Percentiles rank a stretch among this genome's conserved stretches.
These are phyloP conservation scores for Hirudo medicinalis DNA, from an alignment of 1,140 invertebrate species.

Conservation along the genomic window DNA sequence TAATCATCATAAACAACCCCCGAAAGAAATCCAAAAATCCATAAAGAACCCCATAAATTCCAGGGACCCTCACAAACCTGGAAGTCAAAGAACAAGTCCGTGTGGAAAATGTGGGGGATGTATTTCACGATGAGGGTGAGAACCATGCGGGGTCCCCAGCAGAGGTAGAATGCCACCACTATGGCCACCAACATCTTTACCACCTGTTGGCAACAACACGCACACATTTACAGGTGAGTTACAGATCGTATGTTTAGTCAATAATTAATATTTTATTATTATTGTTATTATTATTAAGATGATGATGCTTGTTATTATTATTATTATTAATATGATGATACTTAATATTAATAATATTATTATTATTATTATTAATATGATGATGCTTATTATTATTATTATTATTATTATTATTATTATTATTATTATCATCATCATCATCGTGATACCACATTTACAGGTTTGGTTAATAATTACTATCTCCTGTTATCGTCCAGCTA, in stretches of 20 bases:
- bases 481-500: too few species aligned
- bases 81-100: neutral
- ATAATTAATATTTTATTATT: neutral
- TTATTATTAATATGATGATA: too few species aligned
- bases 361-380: too few species aligned
- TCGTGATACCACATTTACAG: too few species aligned
- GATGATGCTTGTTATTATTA: too few species aligned
- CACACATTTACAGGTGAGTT: neutral
- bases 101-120: neutral
- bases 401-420: neutral
- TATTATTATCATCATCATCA: too few species aligned
- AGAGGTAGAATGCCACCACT: slow-evolving; percentile 9
- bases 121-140: neutral
- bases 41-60: neutral
- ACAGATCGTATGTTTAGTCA: neutral
- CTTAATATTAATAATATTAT: too few species aligned
- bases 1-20: too few species aligned
- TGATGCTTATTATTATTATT: too few species aligned
- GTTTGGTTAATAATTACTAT: too few species aligned
- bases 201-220: neutral
- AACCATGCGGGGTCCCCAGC: slow-evolving; percentile 5
- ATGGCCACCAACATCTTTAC: slow-evolving; percentile 12
- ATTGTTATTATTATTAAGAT: too few species aligned
- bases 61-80: neutral
- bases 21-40: neutral